These are phyloP conservation scores for Herpailurus yagouaroundi DNA, from an alignment of 2,113 vertebrate species.

Conservation along the genomic window DNA sequence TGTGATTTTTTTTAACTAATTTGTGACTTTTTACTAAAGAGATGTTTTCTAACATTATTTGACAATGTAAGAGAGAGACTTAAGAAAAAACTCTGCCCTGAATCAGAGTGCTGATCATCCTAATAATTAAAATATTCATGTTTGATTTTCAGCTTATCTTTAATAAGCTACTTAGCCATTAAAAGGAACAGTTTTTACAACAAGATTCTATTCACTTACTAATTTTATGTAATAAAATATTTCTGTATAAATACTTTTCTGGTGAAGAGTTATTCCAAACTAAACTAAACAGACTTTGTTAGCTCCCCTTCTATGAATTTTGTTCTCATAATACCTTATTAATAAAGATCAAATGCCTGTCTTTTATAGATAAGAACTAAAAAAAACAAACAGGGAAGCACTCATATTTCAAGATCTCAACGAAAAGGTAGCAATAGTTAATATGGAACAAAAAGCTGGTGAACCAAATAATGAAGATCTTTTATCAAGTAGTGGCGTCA, in stretches of 20 bases:
- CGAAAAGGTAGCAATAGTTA: slow-evolving; percentile 66
- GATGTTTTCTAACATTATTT: slow-evolving; percentile 23
- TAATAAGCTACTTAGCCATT: background rate
- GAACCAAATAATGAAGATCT: slow-evolving; percentile 72
- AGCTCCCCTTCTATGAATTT: background rate
- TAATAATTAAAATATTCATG: background rate
- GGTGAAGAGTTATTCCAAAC: background rate
- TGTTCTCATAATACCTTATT: background rate
- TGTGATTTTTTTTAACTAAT: background rate
- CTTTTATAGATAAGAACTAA: slow-evolving; percentile 71
- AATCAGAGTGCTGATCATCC: background rate
- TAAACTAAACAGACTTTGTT: too few relatives aligned
- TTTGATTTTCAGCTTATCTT: slow-evolving; percentile 34
- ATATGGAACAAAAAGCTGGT: slow-evolving; percentile 61
- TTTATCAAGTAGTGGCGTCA: slow-evolving; percentile 50
- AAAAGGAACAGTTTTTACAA: slow-evolving; percentile 34
- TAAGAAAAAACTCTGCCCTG: background rate
- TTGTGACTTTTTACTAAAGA: slow-evolving; percentile 23
- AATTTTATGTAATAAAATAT: slow-evolving; percentile 23
- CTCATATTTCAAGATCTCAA: slow-evolving; percentile 63
- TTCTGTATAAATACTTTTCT: slow-evolving; percentile 43
- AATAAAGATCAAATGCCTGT: slow-evolving; percentile 45
- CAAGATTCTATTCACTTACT: slow-evolving; percentile 2
- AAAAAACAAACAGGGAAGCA: slow-evolving; percentile 62
- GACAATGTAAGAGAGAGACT: background rate